phyloP scores from a whole-genome alignment of 2,888 invertebrate genomes.

The Amblyteles armatorius region DNA sequence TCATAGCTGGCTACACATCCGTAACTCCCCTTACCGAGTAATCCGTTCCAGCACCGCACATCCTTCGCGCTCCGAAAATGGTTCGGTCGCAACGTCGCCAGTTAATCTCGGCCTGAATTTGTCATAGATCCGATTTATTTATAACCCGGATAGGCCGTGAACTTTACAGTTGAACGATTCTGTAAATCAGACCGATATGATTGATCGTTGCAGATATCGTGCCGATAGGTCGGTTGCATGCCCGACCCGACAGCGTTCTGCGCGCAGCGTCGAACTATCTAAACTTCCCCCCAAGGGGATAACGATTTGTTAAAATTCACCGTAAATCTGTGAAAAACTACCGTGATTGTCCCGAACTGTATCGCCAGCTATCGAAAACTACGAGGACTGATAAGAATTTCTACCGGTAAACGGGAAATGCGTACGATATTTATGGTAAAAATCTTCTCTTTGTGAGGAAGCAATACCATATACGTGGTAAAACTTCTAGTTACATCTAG shows the following conservation, averaged over 20 bases:
- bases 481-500: too few relatives aligned
- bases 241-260: too few relatives aligned
- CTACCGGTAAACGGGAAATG: too few relatives aligned
- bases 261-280: too few relatives aligned
- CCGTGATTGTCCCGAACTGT: background rate
- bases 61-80: background rate
- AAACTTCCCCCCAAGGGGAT: too few relatives aligned
- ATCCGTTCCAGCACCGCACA: background rate
- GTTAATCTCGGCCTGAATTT: conserved; percentile 21
- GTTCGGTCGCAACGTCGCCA: background rate
- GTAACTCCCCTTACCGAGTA: background rate
- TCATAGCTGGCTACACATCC: background rate
- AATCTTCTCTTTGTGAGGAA: too few relatives aligned
- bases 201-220: background rate
- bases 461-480: too few relatives aligned
- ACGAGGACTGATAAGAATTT: background rate
- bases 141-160: background rate
- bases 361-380: background rate
- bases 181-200: background rate
- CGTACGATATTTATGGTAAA: too few relatives aligned
- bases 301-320: too few relatives aligned
- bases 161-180: background rate
- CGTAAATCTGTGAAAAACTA: background rate
- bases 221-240: too few relatives aligned
- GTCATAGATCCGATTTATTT: conserved; percentile 22